Evolutionary conservation across 2,797 vertebrate genomes (phyloP).

Genomic region (Antrozous pallidus): DNA sequence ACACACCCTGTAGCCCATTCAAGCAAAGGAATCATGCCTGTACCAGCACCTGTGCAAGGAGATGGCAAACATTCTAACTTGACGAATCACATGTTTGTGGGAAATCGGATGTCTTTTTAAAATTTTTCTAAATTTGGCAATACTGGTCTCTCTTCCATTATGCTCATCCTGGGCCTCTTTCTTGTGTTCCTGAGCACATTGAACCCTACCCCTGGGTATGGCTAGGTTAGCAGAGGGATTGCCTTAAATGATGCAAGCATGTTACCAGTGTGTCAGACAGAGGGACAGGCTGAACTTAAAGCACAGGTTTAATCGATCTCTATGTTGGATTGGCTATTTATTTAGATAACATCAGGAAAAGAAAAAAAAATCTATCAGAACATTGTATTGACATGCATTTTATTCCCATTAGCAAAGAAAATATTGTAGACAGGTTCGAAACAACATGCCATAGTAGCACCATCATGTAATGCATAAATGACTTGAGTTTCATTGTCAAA

Average conservation of each 20-base stretch:
- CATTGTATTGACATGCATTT: conserved; percentile 72
- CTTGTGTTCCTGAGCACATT: not conserved
- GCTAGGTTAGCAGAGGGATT: conserved; percentile 52
- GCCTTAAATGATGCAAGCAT: conserved; percentile 46
- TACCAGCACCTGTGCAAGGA: not conserved
- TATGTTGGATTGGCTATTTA: conserved; percentile 77
- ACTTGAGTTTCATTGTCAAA: not conserved
- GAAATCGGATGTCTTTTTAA: not conserved
- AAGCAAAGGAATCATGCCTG: fast-evolving
- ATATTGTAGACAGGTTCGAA: conserved; percentile 73
- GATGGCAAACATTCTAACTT: fast-evolving
- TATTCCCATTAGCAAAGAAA: conserved; percentile 71
- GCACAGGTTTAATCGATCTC: conserved; percentile 65
- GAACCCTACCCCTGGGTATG: not conserved
- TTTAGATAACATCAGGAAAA: conserved; percentile 78
- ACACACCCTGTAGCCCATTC: not conserved
- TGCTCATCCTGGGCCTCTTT: not conserved
- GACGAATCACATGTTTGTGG: not conserved
- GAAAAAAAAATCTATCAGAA: conserved; percentile 76
- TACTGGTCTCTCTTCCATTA: not conserved
- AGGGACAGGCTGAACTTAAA: conserved; percentile 63
- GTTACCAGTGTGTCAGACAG: conserved; percentile 48
- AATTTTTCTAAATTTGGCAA: not conserved
- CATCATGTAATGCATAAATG: conserved; percentile 53
- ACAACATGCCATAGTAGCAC: conserved; percentile 44